phyloP scores from a whole-genome alignment of 2,113 vertebrate genomes.

The Notechis scutatus region DNA sequence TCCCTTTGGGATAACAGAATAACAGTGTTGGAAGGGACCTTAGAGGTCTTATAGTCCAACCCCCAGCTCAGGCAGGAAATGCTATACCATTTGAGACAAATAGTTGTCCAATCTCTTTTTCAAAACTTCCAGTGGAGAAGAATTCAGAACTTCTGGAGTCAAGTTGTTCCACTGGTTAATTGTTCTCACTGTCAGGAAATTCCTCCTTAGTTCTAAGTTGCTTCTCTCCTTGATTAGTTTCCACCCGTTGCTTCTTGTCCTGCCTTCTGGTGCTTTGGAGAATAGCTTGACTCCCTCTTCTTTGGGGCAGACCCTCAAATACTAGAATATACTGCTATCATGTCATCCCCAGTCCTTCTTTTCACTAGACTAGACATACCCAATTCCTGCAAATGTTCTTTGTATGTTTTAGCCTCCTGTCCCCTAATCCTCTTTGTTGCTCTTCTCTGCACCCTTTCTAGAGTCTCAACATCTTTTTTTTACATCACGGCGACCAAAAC shows the following conservation, averaged over 20 bases:
- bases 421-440: background rate
- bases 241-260: too few relatives aligned
- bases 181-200: too few relatives aligned
- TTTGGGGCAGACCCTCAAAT: background rate
- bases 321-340: fast-evolving
- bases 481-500: background rate
- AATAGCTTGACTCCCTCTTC: background rate
- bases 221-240: too few relatives aligned
- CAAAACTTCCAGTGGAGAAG: too few relatives aligned
- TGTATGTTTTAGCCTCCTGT: fast-evolving
- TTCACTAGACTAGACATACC: background rate
- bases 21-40: background rate
- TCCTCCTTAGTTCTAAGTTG: too few relatives aligned
- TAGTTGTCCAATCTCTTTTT: background rate
- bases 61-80: background rate
- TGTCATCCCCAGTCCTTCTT: background rate
- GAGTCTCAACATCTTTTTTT: background rate
- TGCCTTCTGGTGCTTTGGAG: too few relatives aligned
- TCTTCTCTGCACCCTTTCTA: background rate
- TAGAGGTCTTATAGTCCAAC: background rate
- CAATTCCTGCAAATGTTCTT: too few relatives aligned
- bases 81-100: background rate
- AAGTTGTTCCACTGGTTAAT: too few relatives aligned
- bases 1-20: background rate
- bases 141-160: too few relatives aligned